A percentile compares a stretch with the other conserved stretches of the same genome.
Evolutionary conservation across 2,113 vertebrate species (phyloP).

Genomic region (Proterorhinus semilunaris): DNA sequence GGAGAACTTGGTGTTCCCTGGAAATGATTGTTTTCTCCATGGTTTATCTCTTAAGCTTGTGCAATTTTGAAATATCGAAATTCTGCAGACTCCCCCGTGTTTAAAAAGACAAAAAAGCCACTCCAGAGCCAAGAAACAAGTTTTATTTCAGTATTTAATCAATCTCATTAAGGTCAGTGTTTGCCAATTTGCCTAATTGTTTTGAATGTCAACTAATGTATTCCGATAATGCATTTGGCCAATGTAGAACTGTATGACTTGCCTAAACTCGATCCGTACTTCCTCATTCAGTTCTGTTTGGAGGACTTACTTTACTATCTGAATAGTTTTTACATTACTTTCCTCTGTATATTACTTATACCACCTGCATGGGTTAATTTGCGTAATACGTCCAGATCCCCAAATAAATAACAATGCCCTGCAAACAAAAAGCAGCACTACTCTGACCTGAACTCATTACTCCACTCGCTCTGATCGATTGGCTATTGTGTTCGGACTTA

Average conservation of each 20-base stretch:
- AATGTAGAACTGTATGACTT: not conserved
- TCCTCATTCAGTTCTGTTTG: not conserved
- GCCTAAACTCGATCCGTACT: not conserved
- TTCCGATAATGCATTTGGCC: too few relatives aligned
- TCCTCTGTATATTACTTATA: not conserved
- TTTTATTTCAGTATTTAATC: not conserved
- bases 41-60: conserved; percentile 19
- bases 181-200: too few relatives aligned
- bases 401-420: too few relatives aligned
- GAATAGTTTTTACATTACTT: not conserved
- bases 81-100: conserved; percentile 23
- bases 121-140: conserved; percentile 20
- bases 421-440: not conserved
- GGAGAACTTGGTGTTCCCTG: conserved; percentile 25
- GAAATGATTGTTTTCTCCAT: conserved; percentile 51
- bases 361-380: not conserved
- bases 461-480: not conserved
- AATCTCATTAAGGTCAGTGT: too few relatives aligned
- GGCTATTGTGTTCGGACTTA: not conserved
- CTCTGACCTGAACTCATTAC: not conserved
- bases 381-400: not conserved
- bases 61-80: conserved; percentile 31
- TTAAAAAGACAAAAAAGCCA: conserved; percentile 12
- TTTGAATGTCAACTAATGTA: too few relatives aligned
- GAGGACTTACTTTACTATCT: not conserved